Conservation (phyloP, 2,797 vertebrate genomes). For the Cuniculus paca region DNA sequence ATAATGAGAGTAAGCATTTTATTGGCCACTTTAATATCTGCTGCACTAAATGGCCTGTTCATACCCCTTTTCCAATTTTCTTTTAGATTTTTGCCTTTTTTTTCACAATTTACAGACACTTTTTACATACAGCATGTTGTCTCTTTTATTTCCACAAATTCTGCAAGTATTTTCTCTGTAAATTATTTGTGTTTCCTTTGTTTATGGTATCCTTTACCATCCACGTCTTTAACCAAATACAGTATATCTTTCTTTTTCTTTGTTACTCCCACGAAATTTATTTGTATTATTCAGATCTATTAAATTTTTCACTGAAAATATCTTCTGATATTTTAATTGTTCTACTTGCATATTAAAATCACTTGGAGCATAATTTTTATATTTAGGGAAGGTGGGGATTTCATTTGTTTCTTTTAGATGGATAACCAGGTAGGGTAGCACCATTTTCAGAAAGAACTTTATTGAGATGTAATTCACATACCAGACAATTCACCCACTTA, state of each 20-base stretch:
- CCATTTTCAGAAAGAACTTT: not conserved
- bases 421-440: not conserved
- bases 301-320: constrained; percentile 23
- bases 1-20: constrained; percentile 36
- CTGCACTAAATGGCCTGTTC: not conserved
- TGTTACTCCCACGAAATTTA: constrained; percentile 25
- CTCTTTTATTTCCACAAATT: not conserved
- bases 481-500: not conserved
- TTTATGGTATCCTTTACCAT: constrained; percentile 8
- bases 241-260: constrained; percentile 14
- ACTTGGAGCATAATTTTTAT: constrained; percentile 15
- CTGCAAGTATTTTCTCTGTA: constrained; percentile 37
- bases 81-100: constrained; percentile 18
- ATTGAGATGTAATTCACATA: constrained; percentile 42
- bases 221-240: not conserved
- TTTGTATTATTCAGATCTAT: constrained; percentile 33
- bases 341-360: constrained; percentile 13
- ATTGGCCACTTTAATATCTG: not conserved
- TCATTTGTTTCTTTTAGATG: constrained; percentile 7
- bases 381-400: not conserved
- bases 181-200: constrained; percentile 30
- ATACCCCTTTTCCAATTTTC: constrained; percentile 21
- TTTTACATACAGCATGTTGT: not conserved
- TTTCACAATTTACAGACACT: constrained; percentile 48
- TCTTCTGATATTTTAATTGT: constrained; percentile 46